Evolutionary conservation across 2,113 vertebrate genomes (phyloP), one percentile per base, ranked within the genome.

Genomic region (Cygnus buccinator): DNA sequence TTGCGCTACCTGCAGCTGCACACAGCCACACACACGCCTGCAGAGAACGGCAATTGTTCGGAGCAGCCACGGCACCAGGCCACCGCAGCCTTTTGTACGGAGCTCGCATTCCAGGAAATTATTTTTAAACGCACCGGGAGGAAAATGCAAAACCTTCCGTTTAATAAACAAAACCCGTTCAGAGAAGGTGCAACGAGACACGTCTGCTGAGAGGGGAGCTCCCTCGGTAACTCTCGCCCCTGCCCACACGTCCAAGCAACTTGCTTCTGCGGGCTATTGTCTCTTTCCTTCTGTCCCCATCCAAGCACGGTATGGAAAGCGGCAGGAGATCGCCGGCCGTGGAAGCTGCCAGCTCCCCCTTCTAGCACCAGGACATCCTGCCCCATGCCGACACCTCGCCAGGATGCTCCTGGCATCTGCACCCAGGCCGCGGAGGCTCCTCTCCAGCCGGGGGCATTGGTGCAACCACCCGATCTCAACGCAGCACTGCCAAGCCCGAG

Each of bases 261-360:
- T 22, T 8, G 76, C 73, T 84, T 33, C 89, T 57, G 87, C 95
- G 35, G 81, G 58, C 95, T 95, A 95, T 97, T 96, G 96, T 97
- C 95, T 95, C 22, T 6, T 62, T 62, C 63, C 55, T 68, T 28
- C 48, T 7, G 22, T 89, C 63, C 48, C 59, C 82, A 65, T 54
- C 41, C 85, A 65, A 74, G 29, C 82, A 29, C 78, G n/a, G 68
- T 12, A 25, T 1, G 17, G 84, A 25, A 50, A 77, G 81, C 92
- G 63, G 63, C 43, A 37, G 85, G 28, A n/a, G 41, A 13, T 1
- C 9, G 54, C 31, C 52, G 16, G 78, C 73, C 4, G 6, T 3
- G 88, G 55, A 52, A 61, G 76, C 86, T 71, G 57, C 3, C 44
- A 26, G 25, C 11, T 31, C 28, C 57, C 59, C 77, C 10, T 33